phyloP scores from a whole-genome alignment of 2,113 vertebrate species.

The Bungarus multicinctus region DNA sequence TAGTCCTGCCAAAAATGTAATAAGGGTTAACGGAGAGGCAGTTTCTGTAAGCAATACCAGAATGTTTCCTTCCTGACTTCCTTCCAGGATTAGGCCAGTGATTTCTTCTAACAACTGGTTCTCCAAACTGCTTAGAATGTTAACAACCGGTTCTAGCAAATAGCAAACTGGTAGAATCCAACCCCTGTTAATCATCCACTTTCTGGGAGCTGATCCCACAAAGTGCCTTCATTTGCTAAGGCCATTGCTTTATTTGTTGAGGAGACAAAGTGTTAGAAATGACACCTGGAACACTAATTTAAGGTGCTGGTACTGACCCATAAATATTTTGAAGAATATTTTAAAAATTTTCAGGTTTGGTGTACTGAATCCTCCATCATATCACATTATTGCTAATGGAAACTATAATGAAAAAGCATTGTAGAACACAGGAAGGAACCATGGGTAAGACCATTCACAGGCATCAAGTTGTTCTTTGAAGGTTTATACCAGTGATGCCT shows the following conservation, averaged over 20 bases:
- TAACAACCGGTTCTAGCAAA: too few species aligned
- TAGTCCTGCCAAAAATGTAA: too few species aligned
- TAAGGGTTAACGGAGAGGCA: too few species aligned
- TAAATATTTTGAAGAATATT: not conserved
- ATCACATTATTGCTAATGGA: not conserved
- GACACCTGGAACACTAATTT: not conserved
- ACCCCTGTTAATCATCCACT: too few species aligned
- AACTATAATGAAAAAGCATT: not conserved
- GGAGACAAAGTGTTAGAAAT: not conserved
- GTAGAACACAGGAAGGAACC: not conserved
- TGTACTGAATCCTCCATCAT: not conserved
- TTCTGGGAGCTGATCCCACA: not conserved
- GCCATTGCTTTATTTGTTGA: not conserved
- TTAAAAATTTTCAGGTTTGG: not conserved
- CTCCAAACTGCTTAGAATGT: too few species aligned
- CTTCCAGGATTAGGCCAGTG: too few species aligned
- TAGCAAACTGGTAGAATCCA: too few species aligned
- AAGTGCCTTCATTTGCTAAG: not conserved
- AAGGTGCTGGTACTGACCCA: not conserved
- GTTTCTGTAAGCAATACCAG: too few species aligned
- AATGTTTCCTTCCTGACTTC: too few species aligned
- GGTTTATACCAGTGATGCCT: too few species aligned
- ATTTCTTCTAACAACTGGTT: too few species aligned
- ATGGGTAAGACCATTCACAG: not conserved
- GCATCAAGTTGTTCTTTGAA: not conserved